Evolutionary conservation across 2,797 vertebrate species (phyloP).

Genomic region (Lates japonicus): DNA sequence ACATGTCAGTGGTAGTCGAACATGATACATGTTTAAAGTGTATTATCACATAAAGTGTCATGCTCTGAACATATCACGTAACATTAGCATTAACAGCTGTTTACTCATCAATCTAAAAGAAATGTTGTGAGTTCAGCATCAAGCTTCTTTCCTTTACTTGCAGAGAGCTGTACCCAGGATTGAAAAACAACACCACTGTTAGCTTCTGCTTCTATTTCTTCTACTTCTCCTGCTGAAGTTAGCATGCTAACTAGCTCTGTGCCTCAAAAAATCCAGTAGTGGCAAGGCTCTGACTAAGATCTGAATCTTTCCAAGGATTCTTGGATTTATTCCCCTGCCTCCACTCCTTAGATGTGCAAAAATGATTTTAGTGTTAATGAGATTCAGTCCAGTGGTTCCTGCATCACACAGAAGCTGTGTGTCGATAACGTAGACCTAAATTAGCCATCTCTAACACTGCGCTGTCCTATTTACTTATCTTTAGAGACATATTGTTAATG

Average conservation of each 20-base stretch:
- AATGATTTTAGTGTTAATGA: background rate
- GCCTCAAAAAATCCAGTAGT: background rate
- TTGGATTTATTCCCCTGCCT: background rate
- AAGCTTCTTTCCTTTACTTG: too few species aligned
- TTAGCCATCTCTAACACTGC: background rate
- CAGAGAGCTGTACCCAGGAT: too few species aligned
- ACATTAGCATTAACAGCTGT: too few species aligned
- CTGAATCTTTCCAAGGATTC: background rate
- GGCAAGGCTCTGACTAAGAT: background rate
- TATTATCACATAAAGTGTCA: too few species aligned
- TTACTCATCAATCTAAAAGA: too few species aligned
- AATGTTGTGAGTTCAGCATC: too few species aligned
- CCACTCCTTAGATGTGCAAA: background rate
- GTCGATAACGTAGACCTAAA: background rate
- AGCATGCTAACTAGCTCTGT: background rate
- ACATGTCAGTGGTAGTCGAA: too few species aligned
- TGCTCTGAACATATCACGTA: too few species aligned
- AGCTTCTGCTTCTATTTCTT: too few species aligned
- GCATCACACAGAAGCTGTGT: background rate
- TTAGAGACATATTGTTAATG: conserved; percentile 17
- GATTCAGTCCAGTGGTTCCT: background rate
- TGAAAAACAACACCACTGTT: too few species aligned
- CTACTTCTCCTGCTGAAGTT: too few species aligned
- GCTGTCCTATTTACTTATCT: conserved; percentile 46
- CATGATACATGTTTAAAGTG: too few species aligned